phyloP scores from a whole-genome alignment of 37 sponge, comb jelly and placozoan genomes.

The Haliclona indistincta region DNA sequence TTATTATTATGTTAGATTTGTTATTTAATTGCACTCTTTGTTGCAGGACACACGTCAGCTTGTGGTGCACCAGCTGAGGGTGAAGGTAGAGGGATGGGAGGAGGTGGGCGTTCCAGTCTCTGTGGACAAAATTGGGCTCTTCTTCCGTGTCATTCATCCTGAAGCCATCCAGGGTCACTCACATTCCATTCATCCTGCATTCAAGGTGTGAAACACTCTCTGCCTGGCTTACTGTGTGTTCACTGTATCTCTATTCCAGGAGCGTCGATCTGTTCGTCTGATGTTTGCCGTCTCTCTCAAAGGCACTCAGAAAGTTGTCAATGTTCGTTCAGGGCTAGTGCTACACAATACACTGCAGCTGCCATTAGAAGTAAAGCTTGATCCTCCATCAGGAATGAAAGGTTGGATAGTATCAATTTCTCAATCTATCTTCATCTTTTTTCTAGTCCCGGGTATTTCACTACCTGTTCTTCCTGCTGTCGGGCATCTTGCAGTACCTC shows the following conservation, averaged over 20 bases:
- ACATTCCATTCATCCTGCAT: neutral
- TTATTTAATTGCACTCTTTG: neutral
- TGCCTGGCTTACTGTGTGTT: neutral
- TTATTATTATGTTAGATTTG: neutral
- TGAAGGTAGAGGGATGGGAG: conserved; percentile 87
- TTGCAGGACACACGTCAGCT: conserved; percentile 53
- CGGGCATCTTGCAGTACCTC: conserved; percentile 65
- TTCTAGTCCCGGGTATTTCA: neutral
- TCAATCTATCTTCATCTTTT: neutral
- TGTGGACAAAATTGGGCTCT: conserved; percentile 90
- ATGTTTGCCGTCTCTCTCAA: conserved; percentile 83
- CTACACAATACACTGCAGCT: conserved; percentile 75
- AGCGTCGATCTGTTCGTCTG: conserved; percentile 44
- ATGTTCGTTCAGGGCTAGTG: conserved; percentile 84
- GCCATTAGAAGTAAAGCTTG: conserved; percentile 71
- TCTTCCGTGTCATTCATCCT: conserved; percentile 72
- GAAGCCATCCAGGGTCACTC: neutral
- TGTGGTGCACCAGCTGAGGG: conserved; percentile 80
- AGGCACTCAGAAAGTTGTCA: conserved; percentile 82
- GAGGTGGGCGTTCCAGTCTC: conserved; percentile 74
- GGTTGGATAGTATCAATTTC: neutral
- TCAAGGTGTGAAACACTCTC: neutral
- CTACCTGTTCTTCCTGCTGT: conserved; percentile 42
- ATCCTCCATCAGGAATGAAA: neutral
- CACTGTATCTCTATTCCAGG: neutral